Conservation (phyloP, 2,888 invertebrate species). For the Drosophila fungiperda region DNA sequence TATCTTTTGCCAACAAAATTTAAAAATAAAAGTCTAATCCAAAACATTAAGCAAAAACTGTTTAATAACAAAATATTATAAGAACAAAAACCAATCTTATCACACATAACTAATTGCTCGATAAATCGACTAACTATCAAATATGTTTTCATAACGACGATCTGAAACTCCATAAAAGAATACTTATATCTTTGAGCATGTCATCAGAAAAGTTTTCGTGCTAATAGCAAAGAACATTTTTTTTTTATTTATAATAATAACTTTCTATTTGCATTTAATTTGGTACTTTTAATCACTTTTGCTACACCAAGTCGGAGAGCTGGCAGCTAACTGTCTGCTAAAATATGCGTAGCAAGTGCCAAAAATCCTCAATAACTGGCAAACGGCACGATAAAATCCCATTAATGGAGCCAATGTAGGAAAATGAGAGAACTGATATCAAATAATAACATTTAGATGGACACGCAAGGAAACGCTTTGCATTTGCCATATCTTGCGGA, state of each 20-base stretch:
- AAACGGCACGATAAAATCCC: constrained; percentile 60
- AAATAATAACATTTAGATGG: constrained; percentile 72
- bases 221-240: not conserved
- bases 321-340: constrained; percentile 51
- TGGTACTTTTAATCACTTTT: constrained; percentile 58
- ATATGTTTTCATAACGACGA: not conserved
- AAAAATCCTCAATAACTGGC: constrained; percentile 54
- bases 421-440: constrained; percentile 62
- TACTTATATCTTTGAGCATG: not conserved
- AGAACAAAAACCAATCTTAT: not conserved
- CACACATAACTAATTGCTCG: not conserved
- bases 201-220: not conserved
- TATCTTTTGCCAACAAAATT: constrained; percentile 1
- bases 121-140: not conserved
- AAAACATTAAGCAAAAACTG: not conserved
- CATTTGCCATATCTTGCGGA: constrained; percentile 50
- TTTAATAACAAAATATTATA: not conserved
- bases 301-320: constrained; percentile 14
- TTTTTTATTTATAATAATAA: not conserved
- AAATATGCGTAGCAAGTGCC: constrained; percentile 60
- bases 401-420: constrained; percentile 61
- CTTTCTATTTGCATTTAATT: constrained; percentile 43
- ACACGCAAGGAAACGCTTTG: constrained; percentile 74
- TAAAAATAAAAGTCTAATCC: not conserved
- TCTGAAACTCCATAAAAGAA: not conserved